phyloP scores from a whole-genome alignment of 2,113 vertebrate species.

The Saccopteryx bilineata region DNA sequence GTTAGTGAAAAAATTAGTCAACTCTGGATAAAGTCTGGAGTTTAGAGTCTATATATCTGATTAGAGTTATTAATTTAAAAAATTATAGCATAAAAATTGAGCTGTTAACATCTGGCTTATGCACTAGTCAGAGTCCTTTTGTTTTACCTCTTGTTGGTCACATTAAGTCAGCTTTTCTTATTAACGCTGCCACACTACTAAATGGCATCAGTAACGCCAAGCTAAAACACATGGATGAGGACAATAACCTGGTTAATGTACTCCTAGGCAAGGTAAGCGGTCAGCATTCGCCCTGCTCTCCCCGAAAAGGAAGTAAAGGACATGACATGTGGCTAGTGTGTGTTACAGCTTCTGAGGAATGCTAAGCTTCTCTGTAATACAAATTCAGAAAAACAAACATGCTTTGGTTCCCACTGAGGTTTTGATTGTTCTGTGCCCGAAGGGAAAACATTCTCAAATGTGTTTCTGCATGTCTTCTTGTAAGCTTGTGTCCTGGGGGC shows the following conservation, averaged over 20 bases:
- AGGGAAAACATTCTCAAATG: neutral
- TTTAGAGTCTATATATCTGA: neutral
- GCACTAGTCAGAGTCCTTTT: neutral
- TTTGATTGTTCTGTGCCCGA: neutral
- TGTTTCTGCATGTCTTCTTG: neutral
- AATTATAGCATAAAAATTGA: neutral
- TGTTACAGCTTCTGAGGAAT: neutral
- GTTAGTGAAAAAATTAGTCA: neutral
- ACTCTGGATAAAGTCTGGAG: neutral
- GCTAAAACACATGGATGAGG: neutral
- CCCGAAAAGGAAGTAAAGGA: neutral
- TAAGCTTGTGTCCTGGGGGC: neutral
- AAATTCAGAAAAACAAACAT: slow-evolving; percentile 24
- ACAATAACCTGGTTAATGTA: neutral
- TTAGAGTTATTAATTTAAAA: neutral
- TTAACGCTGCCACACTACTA: neutral
- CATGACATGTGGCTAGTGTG: neutral
- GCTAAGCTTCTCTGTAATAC: neutral
- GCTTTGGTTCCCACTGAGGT: slow-evolving; percentile 34
- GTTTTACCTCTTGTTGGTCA: neutral
- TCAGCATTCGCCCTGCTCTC: neutral
- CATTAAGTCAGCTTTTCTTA: neutral
- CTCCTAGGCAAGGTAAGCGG: neutral
- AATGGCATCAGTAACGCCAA: neutral
- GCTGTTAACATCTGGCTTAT: neutral